Evolutionary conservation across 1,140 invertebrate genomes (phyloP).

Genomic region (Musca vetustissima): DNA sequence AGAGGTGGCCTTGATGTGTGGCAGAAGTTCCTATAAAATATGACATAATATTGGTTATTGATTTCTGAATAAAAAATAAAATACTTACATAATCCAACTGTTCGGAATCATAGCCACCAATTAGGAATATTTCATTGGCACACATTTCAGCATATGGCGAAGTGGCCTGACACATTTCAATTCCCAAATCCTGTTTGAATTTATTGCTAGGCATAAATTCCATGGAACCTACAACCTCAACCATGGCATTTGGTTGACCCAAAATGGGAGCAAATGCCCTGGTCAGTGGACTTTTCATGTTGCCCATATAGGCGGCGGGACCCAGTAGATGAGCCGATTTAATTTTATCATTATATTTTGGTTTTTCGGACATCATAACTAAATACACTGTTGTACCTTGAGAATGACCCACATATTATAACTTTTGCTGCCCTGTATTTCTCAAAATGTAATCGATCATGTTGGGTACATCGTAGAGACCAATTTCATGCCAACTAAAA

Average conservation of each 20-base stretch:
- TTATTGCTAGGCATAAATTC: conserved; percentile 40
- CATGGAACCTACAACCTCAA: conserved; percentile 34
- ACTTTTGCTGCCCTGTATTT: conserved; percentile 57
- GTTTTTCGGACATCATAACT: conserved; percentile 57
- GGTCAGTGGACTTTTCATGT: conserved; percentile 23
- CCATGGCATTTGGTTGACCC: conserved; percentile 33
- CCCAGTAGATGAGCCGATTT: conserved; percentile 60
- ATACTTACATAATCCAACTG: conserved; percentile 61
- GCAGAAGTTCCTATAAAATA: conserved; percentile 40
- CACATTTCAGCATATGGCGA: conserved; percentile 35
- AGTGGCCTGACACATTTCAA: conserved; percentile 38
- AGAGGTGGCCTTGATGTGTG: conserved; percentile 34
- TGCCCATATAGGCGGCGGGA: conserved; percentile 60
- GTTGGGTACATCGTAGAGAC: conserved; percentile 69
- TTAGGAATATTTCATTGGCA: conserved; percentile 39
- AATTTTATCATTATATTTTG: conserved; percentile 64
- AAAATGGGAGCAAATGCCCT: conserved; percentile 7
- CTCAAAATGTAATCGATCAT: conserved; percentile 68
- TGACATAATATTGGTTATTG: background rate
- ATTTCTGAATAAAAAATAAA: background rate
- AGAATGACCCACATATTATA: conserved; percentile 69
- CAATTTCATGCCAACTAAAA: conserved; percentile 70
- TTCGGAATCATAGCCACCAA: conserved; percentile 34
- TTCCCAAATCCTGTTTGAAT: conserved; percentile 37
- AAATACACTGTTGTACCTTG: conserved; percentile 63